These are phyloP conservation scores for Tautogolabrus adspersus DNA, from an alignment of 2,113 vertebrate species.

Conservation along the genomic window DNA sequence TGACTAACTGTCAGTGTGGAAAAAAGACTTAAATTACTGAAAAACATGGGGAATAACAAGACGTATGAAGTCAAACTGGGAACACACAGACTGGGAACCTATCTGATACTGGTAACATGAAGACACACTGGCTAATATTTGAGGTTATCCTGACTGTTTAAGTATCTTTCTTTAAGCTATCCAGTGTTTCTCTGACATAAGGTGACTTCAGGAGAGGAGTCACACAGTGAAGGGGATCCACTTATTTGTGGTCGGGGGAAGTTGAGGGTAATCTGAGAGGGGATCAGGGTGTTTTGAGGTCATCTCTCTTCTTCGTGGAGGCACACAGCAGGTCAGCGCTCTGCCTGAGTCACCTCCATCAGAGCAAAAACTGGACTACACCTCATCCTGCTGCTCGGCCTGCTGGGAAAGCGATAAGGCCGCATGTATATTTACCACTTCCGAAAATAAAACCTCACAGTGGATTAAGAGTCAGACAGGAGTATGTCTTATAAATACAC, in stretches of 20 bases:
- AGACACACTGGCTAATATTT: too few relatives aligned
- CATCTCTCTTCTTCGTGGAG: constrained; percentile 14
- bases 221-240: not conserved
- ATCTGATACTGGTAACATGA: too few relatives aligned
- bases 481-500: constrained; percentile 68
- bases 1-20: too few relatives aligned
- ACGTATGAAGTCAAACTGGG: too few relatives aligned
- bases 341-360: constrained; percentile 28
- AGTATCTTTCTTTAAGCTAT: too few relatives aligned
- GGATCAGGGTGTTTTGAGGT: not conserved
- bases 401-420: constrained; percentile 68
- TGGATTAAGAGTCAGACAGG: constrained; percentile 52
- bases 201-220: not conserved
- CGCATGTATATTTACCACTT: constrained; percentile 72
- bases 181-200: not conserved
- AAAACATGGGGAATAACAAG: too few relatives aligned
- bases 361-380: constrained; percentile 29
- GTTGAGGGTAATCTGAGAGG: not conserved
- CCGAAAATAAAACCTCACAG: constrained; percentile 78
- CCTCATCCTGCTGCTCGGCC: constrained; percentile 39
- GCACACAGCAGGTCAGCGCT: constrained; percentile 18
- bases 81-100: too few relatives aligned
- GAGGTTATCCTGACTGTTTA: too few relatives aligned
- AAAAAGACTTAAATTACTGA: too few relatives aligned
- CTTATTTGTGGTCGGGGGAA: not conserved